phyloP scores from a whole-genome alignment of 2,797 vertebrate genomes.

The Lacerta agilis region DNA sequence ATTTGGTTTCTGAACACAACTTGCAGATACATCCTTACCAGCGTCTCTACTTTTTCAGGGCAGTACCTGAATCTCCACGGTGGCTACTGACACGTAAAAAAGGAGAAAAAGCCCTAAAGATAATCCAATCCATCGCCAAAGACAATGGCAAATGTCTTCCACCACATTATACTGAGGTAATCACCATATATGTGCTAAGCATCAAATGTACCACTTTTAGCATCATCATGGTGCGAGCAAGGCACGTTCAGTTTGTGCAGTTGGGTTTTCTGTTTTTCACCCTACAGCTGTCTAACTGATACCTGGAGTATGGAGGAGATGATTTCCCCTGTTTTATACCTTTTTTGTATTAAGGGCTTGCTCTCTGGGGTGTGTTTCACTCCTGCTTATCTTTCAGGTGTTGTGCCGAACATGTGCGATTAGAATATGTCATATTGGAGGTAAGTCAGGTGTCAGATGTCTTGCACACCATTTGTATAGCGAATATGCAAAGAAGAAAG shows the following conservation, averaged over 20 bases:
- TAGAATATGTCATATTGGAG: not conserved
- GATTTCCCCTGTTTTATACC: not conserved
- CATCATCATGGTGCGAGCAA: not conserved
- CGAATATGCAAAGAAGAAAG: not conserved
- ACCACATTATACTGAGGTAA: constrained; percentile 80
- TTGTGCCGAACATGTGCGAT: not conserved
- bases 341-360: no score
- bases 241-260: no score
- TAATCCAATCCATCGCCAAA: constrained; percentile 87
- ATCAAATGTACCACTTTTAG: not conserved
- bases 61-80: constrained; percentile 93
- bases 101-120: constrained; percentile 82
- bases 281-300: not conserved
- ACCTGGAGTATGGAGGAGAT: no score
- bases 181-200: not conserved
- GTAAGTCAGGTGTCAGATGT: not conserved
- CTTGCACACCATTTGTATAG: not conserved
- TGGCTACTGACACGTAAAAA: constrained; percentile 94
- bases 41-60: constrained; percentile 77
- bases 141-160: constrained; percentile 86
- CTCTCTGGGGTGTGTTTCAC: not conserved
- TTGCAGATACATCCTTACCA: not conserved
- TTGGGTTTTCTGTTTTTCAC: no score
- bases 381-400: not conserved
- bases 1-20: constrained; percentile 9